Percentiles rank a stretch among this genome's conserved stretches.
These are phyloP conservation scores for Crocodylus rhombifer DNA, from an alignment of 2,797 vertebrate species.

Conservation along the genomic window DNA sequence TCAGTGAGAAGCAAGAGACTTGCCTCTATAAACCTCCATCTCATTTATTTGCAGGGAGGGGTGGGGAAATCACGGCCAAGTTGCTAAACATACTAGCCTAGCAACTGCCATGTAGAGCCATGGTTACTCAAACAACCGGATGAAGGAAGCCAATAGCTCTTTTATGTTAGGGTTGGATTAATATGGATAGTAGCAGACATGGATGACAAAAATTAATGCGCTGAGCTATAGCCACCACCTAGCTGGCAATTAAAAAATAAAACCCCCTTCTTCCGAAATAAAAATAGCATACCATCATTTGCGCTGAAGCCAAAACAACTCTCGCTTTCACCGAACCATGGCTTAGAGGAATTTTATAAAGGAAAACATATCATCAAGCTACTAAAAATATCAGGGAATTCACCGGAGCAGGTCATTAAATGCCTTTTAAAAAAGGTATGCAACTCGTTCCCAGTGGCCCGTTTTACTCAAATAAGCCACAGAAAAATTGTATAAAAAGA, in stretches of 20 bases:
- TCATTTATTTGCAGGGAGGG: fast-evolving
- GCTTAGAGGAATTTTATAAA: background rate
- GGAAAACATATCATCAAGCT: conserved; percentile 2
- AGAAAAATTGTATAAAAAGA: conserved; percentile 88
- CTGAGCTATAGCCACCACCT: fast-evolving
- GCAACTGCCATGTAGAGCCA: fast-evolving
- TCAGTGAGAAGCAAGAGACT: background rate
- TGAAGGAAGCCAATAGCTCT: background rate
- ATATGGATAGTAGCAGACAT: background rate
- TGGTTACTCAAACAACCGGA: fast-evolving
- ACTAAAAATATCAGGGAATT: background rate
- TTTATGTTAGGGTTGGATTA: background rate
- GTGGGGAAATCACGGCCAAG: background rate
- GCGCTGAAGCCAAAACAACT: background rate
- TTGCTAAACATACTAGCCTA: background rate
- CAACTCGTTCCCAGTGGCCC: conserved; percentile 56
- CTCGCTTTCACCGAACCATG: background rate
- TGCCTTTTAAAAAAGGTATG: background rate
- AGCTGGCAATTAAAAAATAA: background rate
- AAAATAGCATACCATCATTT: background rate
- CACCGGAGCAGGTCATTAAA: background rate
- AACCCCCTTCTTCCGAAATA: background rate
- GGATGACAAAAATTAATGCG: fast-evolving
- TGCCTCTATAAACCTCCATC: background rate
- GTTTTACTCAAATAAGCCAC: conserved; percentile 80